Conservation (phyloP, 2,113 vertebrate genomes). For the Pteropus alecto region DNA sequence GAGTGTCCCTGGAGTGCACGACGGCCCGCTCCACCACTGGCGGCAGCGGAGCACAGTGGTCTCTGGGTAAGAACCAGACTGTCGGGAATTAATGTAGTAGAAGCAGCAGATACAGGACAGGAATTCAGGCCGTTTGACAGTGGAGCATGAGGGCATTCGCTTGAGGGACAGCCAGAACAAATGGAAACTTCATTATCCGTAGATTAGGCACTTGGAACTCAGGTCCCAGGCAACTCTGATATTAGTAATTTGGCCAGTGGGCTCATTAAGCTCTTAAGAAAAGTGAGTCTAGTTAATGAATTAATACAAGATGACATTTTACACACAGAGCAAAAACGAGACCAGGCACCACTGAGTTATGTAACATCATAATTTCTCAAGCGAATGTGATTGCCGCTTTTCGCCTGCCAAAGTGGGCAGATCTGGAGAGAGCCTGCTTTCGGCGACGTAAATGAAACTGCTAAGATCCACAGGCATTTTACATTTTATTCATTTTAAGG, state of each 20-base stretch:
- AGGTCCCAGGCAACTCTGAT: constrained; percentile 47
- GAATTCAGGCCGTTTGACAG: neutral
- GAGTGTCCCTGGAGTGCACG: neutral
- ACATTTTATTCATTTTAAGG: neutral
- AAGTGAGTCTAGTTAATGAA: constrained; percentile 72
- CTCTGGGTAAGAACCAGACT: neutral
- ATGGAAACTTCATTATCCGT: constrained; percentile 62
- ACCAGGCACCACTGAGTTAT: constrained; percentile 28
- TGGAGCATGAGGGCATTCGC: neutral
- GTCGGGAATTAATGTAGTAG: neutral
- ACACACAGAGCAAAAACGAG: constrained; percentile 37
- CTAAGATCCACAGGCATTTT: neutral
- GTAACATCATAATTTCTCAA: constrained; percentile 35
- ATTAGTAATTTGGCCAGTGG: constrained; percentile 57
- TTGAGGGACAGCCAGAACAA: constrained; percentile 54
- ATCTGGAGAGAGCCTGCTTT: constrained; percentile 17
- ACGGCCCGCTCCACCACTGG: accelerated
- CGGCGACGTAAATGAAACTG: neutral
- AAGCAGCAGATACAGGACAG: neutral
- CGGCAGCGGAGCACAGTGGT: accelerated
- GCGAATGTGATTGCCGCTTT: neutral
- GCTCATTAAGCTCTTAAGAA: constrained; percentile 72
- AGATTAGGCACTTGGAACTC: constrained; percentile 44
- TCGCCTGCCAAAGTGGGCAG: neutral
- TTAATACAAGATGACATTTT: constrained; percentile 74